Percentiles rank a stretch among this genome's conserved stretches.
Conservation (phyloP, 2,888 invertebrate species). For the Opisthograptis luteolata region DNA sequence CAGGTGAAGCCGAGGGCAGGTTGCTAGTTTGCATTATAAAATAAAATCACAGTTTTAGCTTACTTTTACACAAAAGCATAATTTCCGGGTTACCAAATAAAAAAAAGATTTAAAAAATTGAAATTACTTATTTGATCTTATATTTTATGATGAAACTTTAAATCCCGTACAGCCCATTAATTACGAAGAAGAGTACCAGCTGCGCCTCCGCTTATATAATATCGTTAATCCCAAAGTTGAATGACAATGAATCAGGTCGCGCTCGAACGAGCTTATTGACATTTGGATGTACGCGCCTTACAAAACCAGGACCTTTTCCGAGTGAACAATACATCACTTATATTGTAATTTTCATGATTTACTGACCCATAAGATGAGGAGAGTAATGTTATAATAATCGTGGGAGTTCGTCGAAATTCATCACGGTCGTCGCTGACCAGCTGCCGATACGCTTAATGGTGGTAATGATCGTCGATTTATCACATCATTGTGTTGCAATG, state of each 20-base stretch:
- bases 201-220: constrained; percentile 12
- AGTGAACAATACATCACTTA: constrained; percentile 44
- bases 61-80: too few relatives aligned
- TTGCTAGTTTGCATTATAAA: too few relatives aligned
- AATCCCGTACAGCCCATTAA: not conserved
- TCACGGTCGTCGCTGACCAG: constrained; percentile 27
- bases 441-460: constrained; percentile 16
- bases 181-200: constrained; percentile 1
- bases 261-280: constrained; percentile 39
- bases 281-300: constrained; percentile 48
- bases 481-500: constrained; percentile 9
- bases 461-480: constrained; percentile 17
- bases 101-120: too few relatives aligned
- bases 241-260: constrained; percentile 33
- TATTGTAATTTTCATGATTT: constrained; percentile 48
- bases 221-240: constrained; percentile 34
- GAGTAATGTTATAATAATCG: constrained; percentile 26
- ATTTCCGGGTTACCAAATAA: too few relatives aligned
- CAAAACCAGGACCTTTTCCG: constrained; percentile 47
- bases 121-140: too few relatives aligned
- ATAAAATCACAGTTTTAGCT: too few relatives aligned
- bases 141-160: not conserved
- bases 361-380: constrained; percentile 36
- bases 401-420: constrained; percentile 41
- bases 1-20: too few relatives aligned